Evolutionary conservation across 2,888 invertebrate genomes (phyloP).

Genomic region (Caenorhabditis sulstoni): DNA sequence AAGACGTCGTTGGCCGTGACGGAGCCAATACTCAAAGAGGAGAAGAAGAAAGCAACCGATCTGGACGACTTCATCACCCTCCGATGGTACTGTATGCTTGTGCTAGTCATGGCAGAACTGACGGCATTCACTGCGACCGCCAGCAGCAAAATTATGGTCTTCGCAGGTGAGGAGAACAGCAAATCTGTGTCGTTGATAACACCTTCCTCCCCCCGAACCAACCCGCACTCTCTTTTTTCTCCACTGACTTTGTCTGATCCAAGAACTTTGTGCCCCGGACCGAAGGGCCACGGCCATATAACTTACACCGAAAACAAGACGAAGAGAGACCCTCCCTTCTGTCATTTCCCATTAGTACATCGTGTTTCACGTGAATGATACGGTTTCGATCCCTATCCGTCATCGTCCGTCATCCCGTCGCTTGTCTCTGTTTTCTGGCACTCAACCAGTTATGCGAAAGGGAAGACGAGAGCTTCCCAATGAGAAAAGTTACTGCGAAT

Average conservation of each 20-base stretch:
- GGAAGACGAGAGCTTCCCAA: not conserved
- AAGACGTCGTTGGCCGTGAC: constrained; percentile 1
- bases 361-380: constrained; percentile 20
- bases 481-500: not conserved
- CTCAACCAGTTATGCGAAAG: constrained; percentile 1
- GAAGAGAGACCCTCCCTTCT: not conserved
- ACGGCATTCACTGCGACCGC: constrained; percentile 39
- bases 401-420: constrained; percentile 6
- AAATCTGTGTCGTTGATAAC: no score
- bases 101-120: constrained; percentile 41
- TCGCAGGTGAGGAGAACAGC: constrained; percentile 34
- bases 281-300: constrained; percentile 2
- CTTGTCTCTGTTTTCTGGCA: constrained; percentile 4
- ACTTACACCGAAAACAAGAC: constrained; percentile 2
- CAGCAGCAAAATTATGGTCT: constrained; percentile 43
- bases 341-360: constrained; percentile 1
- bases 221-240: not conserved
- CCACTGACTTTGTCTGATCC: not conserved
- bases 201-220: not conserved
- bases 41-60: constrained; percentile 4
- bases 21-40: not conserved
- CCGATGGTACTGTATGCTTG: constrained; percentile 44
- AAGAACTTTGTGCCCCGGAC: constrained; percentile 4
- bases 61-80: constrained; percentile 33
- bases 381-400: constrained; percentile 12